phyloP scores from a whole-genome alignment of 2,888 invertebrate genomes.

The Gisinianus flammeolus region DNA sequence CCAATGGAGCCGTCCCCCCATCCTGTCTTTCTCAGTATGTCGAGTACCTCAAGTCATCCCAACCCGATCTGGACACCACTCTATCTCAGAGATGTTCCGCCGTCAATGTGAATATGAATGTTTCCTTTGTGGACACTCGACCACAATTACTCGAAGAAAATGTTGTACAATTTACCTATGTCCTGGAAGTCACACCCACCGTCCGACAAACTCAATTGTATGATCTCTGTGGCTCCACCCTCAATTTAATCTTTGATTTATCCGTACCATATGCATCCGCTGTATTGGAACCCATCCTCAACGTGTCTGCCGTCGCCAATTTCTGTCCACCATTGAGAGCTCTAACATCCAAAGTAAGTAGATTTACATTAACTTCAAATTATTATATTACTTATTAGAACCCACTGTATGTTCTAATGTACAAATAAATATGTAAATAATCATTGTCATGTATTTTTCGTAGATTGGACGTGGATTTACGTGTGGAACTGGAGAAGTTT shows the following conservation, averaged over 20 bases:
- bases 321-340: conserved; percentile 91
- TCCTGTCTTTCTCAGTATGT: conserved; percentile 85
- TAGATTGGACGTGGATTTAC: conserved; percentile 88
- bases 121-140: conserved; percentile 82
- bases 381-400: too few species aligned
- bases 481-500: conserved; percentile 89
- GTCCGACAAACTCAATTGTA: conserved; percentile 90
- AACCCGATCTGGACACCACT: conserved; percentile 79
- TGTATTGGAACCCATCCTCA: conserved; percentile 84
- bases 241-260: conserved; percentile 90
- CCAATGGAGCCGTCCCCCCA: conserved; percentile 85
- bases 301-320: conserved; percentile 87
- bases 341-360: conserved; percentile 79
- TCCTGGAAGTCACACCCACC: conserved; percentile 84
- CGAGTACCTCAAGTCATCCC: conserved; percentile 71
- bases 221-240: conserved; percentile 91
- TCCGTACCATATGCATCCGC: conserved; percentile 91
- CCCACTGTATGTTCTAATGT: too few species aligned
- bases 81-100: conserved; percentile 92
- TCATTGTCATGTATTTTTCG: too few species aligned
- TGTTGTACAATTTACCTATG: conserved; percentile 83
- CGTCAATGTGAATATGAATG: conserved; percentile 92
- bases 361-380: too few species aligned
- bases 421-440: too few species aligned
- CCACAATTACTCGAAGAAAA: conserved; percentile 84